Conservation (phyloP, 2,113 vertebrate species). For the Protomyctophum bolini region DNA sequence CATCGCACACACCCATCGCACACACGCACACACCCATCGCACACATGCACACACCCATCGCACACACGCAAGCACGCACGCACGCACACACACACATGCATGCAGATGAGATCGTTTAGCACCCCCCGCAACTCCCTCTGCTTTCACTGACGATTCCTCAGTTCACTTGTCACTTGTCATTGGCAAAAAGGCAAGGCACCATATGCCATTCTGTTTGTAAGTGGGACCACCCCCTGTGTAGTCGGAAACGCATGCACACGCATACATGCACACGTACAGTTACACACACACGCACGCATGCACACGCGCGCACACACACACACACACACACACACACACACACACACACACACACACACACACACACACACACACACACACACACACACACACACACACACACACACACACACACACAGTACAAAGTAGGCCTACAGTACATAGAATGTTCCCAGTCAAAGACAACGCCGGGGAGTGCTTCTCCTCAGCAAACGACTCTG, state of each 20-base stretch:
- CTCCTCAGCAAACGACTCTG: conserved; percentile 61
- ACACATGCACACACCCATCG: conserved; percentile 19
- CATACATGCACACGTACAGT: conserved; percentile 25
- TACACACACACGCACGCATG: neutral
- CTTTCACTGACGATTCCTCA: conserved; percentile 73
- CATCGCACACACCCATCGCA: conserved; percentile 16
- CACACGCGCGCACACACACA: conserved; percentile 19
- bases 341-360: conserved; percentile 7
- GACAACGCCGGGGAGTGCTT: conserved; percentile 58
- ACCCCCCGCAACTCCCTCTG: conserved; percentile 50
- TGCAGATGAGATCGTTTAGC: conserved; percentile 86
- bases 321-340: conserved; percentile 8
- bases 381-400: conserved; percentile 13
- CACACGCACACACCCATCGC: conserved; percentile 13
- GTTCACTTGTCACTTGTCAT: conserved; percentile 88
- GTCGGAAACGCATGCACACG: conserved; percentile 48
- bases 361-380: conserved; percentile 29
- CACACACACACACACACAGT: neutral
- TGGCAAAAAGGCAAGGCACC: conserved; percentile 83
- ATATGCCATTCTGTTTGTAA: conserved; percentile 86
- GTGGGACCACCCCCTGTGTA: conserved; percentile 74
- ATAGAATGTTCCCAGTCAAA: conserved; percentile 61
- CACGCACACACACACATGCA: conserved; percentile 19
- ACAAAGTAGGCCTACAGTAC: neutral
- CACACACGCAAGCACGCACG: conserved; percentile 49